Conservation (phyloP, 2,888 invertebrate species). For the Erebia palarica region DNA sequence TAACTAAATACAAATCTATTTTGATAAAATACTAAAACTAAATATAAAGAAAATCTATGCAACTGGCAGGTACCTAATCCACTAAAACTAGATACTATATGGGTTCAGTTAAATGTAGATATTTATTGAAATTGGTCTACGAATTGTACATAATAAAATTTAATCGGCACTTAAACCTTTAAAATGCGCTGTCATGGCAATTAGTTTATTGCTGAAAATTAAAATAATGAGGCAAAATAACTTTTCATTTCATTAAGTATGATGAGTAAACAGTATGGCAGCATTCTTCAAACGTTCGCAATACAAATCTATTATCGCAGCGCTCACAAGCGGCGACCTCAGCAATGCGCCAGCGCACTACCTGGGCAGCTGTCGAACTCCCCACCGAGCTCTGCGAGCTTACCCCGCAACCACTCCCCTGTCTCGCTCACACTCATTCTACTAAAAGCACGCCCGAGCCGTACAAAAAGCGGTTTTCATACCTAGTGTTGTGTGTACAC, state of each 20-base stretch:
- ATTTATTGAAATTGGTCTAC: slow-evolving; percentile 10
- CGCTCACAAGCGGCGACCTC: slow-evolving; percentile 78
- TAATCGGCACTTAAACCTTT: slow-evolving; percentile 12
- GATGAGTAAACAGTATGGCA: slow-evolving; percentile 58
- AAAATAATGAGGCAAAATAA: slow-evolving; percentile 28
- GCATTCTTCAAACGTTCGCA: slow-evolving; percentile 63
- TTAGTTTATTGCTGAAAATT: slow-evolving; percentile 23
- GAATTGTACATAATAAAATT: slow-evolving; percentile 16
- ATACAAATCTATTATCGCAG: slow-evolving; percentile 70
- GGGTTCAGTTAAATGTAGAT: neutral
- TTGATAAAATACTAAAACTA: no score
- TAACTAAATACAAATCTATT: no score
- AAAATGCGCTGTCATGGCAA: slow-evolving; percentile 15
- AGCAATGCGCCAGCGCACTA: slow-evolving; percentile 73
- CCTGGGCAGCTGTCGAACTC: slow-evolving; percentile 79
- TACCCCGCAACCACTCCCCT: slow-evolving; percentile 69
- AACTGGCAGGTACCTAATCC: neutral
- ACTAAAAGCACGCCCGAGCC: slow-evolving; percentile 66
- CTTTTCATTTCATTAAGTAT: slow-evolving; percentile 46
- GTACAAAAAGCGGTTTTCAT: slow-evolving; percentile 79
- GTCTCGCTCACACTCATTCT: slow-evolving; percentile 66
- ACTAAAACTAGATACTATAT: neutral
- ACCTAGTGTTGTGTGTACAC: slow-evolving; percentile 58
- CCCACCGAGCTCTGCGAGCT: slow-evolving; percentile 68
- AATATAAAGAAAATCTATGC: no score